Evolutionary conservation across 2,797 vertebrate species (phyloP).

Genomic region (Naso thynnoides): DNA sequence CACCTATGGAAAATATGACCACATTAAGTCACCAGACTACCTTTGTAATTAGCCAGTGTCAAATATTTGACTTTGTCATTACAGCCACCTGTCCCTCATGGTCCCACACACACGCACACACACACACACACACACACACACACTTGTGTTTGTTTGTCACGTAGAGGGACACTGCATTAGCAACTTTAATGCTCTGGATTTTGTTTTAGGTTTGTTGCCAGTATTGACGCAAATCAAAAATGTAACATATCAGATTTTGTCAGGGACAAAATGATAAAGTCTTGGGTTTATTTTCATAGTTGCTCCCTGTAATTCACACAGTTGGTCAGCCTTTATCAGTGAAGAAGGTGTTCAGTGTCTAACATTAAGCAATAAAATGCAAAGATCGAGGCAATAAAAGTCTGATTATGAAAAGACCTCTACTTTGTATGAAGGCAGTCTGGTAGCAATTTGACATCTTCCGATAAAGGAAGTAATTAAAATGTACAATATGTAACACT

Average conservation of each 20-base stretch:
- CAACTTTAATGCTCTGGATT: neutral
- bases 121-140: constrained; percentile 22
- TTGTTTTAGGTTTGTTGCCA: constrained; percentile 6
- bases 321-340: neutral
- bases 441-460: neutral
- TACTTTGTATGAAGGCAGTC: neutral
- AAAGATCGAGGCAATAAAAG: neutral
- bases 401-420: neutral
- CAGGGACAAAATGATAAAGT: neutral
- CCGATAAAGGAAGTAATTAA: neutral
- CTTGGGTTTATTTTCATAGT: neutral
- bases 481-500: neutral
- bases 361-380: neutral
- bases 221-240: constrained; percentile 6
- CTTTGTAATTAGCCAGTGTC: constrained; percentile 67
- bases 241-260: constrained; percentile 7
- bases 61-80: constrained; percentile 80
- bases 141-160: constrained; percentile 33
- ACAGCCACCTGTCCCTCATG: constrained; percentile 62
- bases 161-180: constrained; percentile 7
- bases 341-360: neutral
- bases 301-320: neutral
- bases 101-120: constrained; percentile 17
- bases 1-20: constrained; percentile 70
- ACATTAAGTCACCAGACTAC: constrained; percentile 61